Conservation (phyloP, 1,140 invertebrate species). For the Penaeus japonicus region DNA sequence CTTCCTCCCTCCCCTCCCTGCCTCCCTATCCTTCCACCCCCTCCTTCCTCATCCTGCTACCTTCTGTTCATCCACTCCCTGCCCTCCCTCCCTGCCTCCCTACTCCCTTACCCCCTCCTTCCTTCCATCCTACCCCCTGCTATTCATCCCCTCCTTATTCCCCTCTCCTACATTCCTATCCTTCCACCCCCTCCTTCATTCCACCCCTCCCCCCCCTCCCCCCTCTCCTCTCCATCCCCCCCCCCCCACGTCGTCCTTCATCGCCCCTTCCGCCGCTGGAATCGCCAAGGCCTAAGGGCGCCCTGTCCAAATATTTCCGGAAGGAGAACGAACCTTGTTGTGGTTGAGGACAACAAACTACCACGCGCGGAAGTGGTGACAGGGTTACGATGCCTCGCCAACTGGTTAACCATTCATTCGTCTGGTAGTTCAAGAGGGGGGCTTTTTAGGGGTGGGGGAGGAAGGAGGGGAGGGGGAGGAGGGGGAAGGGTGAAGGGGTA, state of each 20-base stretch:
- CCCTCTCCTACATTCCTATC: too few species aligned
- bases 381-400: too few species aligned
- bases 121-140: too few species aligned
- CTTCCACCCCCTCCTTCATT: too few species aligned
- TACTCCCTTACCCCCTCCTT: too few species aligned
- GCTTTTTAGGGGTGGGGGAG: background rate
- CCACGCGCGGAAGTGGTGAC: background rate
- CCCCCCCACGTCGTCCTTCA: background rate
- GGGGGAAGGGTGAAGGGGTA: background rate
- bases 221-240: background rate
- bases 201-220: background rate
- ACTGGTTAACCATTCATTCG: too few species aligned
- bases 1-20: too few species aligned
- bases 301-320: conserved; percentile 1
- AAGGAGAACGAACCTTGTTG: background rate
- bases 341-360: background rate
- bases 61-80: too few species aligned
- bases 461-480: background rate
- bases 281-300: background rate
- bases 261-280: background rate
- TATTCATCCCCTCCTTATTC: too few species aligned
- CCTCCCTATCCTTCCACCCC: too few species aligned
- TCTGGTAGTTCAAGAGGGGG: background rate
- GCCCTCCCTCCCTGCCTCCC: too few species aligned
- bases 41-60: too few species aligned